Conservation (phyloP, 2,113 vertebrate species). For the Fregetta grallaria region DNA sequence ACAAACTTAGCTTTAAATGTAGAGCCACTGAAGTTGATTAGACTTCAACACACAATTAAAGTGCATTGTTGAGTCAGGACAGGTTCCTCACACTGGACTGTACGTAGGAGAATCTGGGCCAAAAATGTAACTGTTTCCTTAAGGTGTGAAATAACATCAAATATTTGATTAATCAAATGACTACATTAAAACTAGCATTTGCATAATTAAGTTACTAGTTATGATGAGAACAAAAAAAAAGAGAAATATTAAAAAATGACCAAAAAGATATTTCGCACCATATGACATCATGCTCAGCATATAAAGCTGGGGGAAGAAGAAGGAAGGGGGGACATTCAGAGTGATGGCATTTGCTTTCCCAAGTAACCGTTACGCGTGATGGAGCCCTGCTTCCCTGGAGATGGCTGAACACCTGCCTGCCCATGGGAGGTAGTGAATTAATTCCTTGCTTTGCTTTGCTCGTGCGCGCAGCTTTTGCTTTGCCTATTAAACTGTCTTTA, state of each 20-base stretch:
- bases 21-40: background rate
- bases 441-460: background rate
- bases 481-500: background rate
- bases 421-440: background rate
- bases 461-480: background rate
- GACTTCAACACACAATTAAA: background rate
- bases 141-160: background rate
- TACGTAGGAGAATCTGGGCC: background rate
- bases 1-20: background rate
- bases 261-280: background rate
- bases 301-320: background rate
- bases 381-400: background rate
- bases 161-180: background rate
- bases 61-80: background rate
- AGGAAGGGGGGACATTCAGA: accelerated
- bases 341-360: background rate
- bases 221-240: background rate
- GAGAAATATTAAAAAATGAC: background rate
- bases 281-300: background rate
- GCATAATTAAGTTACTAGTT: background rate
- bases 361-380: accelerated
- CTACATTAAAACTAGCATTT: background rate
- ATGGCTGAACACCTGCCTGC: background rate
- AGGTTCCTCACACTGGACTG: background rate
- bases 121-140: background rate